Conservation (phyloP, 2,797 vertebrate species). For the Carapus acus region DNA sequence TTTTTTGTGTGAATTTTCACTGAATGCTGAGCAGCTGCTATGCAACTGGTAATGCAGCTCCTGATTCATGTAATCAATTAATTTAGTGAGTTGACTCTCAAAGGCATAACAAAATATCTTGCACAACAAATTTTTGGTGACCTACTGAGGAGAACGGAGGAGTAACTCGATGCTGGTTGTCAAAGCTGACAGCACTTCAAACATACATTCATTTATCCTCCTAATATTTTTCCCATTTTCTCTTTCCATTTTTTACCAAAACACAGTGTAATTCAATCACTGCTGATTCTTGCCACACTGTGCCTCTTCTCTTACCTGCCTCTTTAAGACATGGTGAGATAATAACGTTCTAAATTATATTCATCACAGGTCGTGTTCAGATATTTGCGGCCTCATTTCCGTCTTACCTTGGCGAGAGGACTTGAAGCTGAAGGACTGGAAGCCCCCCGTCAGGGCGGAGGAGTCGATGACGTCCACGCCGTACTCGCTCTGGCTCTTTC, state of each 20-base stretch:
- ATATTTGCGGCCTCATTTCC: background rate
- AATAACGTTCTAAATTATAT: background rate
- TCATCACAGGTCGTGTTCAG: background rate
- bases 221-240: no score
- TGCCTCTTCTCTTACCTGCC: background rate
- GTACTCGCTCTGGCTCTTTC: slow-evolving; percentile 93
- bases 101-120: background rate
- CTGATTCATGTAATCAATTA: background rate
- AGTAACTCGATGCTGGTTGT: no score
- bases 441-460: slow-evolving; percentile 91
- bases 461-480: slow-evolving; percentile 96
- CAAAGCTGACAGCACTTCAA: no score
- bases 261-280: background rate
- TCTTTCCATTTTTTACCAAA: no score
- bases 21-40: background rate
- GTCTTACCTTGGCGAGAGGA: slow-evolving; percentile 91
- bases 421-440: slow-evolving; percentile 99
- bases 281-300: background rate
- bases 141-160: no score
- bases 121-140: background rate
- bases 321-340: background rate
- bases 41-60: background rate
- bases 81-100: background rate
- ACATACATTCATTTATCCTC: background rate
- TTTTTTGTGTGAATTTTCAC: background rate